Evolutionary conservation across 2,113 vertebrate genomes (phyloP), one percentile per base, ranked within the genome.

Genomic region (Thunnus maccoyii): DNA sequence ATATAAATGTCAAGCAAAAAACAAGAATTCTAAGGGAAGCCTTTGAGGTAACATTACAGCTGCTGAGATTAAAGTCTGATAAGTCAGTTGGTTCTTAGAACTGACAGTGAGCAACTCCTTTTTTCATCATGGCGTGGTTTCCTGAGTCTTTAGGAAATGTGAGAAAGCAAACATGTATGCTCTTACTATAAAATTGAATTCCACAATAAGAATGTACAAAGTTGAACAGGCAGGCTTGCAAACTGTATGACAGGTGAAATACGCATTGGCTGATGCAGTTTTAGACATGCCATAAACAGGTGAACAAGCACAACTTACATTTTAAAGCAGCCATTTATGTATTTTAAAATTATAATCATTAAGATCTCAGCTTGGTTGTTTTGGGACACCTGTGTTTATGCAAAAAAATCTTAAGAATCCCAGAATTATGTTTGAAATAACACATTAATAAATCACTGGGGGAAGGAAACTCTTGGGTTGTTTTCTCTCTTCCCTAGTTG

Each of bases 1-100:
- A 70, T 74, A 60, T 55, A 54, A 64, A 83, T 83, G 64, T 78
- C 48, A 71, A 65, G 69, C 51, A 74, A 48, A 20, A 74, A 48
- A 20, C 6, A 12, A n/a, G 30, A 57, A 13, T 72, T 63, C 72
- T 15, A 32, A 50, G 22, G 20, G 55, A 67, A 48, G 61, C 10
- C 71, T 60, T 55, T 20, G 60, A 72, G 47, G 66, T 72, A 51
- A 54, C 8, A 61, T 11, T 41, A 55, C 61, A 57, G 69, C n/a
- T 22, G 63, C 51, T 60, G 65, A 78, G 52, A 72, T 77, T 47
- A 66, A 60, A 60, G 67, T 66, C 56, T 61, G 46, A 72, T 54
- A 30, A 52, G 47, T 36, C 48, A 47, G 18, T 27, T 41, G 44
- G 18, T n/a, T 16, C 20, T 32, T 41, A 46, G 32, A 62, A 18